Base-by-base conservation (phyloP, 2,113 vertebrate species). In the Lycocorax pyrrhopterus region DNA sequence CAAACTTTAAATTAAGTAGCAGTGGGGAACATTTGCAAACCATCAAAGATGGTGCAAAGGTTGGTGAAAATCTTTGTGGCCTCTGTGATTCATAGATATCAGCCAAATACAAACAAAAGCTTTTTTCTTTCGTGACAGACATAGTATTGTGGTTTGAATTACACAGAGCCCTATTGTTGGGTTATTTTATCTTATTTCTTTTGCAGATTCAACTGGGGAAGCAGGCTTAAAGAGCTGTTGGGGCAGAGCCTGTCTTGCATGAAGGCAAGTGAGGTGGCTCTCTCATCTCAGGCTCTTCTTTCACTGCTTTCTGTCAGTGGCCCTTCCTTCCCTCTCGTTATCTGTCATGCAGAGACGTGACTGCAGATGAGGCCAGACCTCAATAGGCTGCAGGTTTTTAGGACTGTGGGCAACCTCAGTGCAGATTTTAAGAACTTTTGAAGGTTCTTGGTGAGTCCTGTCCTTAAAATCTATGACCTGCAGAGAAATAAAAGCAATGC, bases 51-150 rank as follows among this genome's bases (percentile, higher is more conserved):
- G 62, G 81, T 73, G 53, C 66, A 95, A 94, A 94, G 46, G 53
- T 66, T 96, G 81, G 49, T 81, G 63, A 91, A 95, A 93, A 89
- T 76, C 81, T 58, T 87, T 86, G 85, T 79, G 88, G 53, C 39
- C 41, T 33, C 62, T 90, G 49, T 85, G 84, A 86, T 73, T 91
- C 87, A 51, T 41, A 75, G 62, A 82, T 79, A 85, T 37, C 63
- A 85, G 83, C 59, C 82, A 94, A 95, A 87, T 49, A 75, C 16
- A 94, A 95, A 93, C 84, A 89, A 93, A 74, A 87, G 66, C 56
- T 79, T 91, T 90, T 93, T 77, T 89, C 68, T 94, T 94, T 92
- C 73, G 53, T 93, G 75, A 94, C 73, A 91, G 43, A 74, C 55
- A 59, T 51, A 51, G 56, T 69, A 75, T 64, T 94, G 89, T 91